Evolutionary conservation across 2,113 vertebrate genomes (phyloP), one percentile per base, ranked within the genome.

Genomic region (Verasper variegatus): DNA sequence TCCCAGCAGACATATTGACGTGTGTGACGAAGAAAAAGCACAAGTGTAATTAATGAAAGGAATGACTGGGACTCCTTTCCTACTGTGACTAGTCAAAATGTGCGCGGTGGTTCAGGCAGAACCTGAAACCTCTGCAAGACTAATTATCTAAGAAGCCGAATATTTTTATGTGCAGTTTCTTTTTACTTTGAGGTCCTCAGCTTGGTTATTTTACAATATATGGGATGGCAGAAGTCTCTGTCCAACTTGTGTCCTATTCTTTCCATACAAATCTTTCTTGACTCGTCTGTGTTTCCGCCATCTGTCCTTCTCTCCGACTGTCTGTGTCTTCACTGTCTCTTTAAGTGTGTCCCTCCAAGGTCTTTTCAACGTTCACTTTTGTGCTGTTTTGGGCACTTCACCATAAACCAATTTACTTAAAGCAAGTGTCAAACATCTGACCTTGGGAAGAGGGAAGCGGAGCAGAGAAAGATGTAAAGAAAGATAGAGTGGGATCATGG

Each of bases 381-480:
- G 49, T 81, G 85, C 70, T 71, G 58, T 63, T 85, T 82, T 52
- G 74, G 80, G 64, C 70, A 74, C 75, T 84, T 81, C 55, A 69
- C 67, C 23, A 56, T 42, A 68, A 82, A 82, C 60, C 69, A 81
- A 78, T 87, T 81, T 86, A 82, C 77, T 85, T 66, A 84, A 85
- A 83, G 62, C 71, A 83, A 74, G 74, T 84, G 69, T 84, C 74
- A 79, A 69, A 83, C 57, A 73, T 64, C 72, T 84, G 76, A 86
- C 85, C 85, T 86, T 86, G 84, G 62, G 54, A 76, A 60, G 58
- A 77, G 20, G 11, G 4, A 64, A 60, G 71, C 37, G 65, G 12
- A 20, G 51, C 63, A 18, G 47, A 51, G 47, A 20, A 71, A 35
- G 49, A 56, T 49, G 12, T 24, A 68, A 68, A 70, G 47, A 69